Evolutionary conservation across 2,888 invertebrate genomes (phyloP).

Genomic region (Cheilosia vulpina): DNA sequence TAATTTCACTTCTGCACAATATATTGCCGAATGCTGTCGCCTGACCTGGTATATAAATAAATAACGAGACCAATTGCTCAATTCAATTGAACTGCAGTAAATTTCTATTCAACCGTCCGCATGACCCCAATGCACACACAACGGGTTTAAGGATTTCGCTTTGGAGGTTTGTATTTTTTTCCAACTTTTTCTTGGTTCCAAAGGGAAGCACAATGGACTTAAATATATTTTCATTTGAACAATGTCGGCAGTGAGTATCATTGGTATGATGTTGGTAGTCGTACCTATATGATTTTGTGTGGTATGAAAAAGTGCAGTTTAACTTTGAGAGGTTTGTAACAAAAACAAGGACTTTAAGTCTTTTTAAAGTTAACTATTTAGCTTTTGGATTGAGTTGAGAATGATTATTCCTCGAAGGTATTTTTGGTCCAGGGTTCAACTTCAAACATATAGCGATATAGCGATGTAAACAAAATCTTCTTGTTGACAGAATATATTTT

Average conservation of each 20-base stretch:
- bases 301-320: not conserved
- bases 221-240: slow-evolving; percentile 13
- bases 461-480: too few species aligned
- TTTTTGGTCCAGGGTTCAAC: too few species aligned
- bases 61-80: slow-evolving; percentile 27
- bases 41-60: slow-evolving; percentile 23
- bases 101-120: slow-evolving; percentile 26
- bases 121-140: not conserved
- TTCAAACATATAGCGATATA: too few species aligned
- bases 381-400: too few species aligned
- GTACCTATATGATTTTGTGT: not conserved
- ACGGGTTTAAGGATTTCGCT: not conserved
- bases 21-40: slow-evolving; percentile 7
- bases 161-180: not conserved
- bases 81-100: slow-evolving; percentile 29
- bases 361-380: too few species aligned
- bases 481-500: too few species aligned
- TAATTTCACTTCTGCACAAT: slow-evolving; percentile 3
- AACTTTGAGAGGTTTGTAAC: not conserved
- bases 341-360: too few species aligned
- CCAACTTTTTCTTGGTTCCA: not conserved
- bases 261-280: not conserved
- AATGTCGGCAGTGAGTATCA: not conserved
- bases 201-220: not conserved
- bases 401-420: too few species aligned